phyloP scores from a whole-genome alignment of 2,113 vertebrate genomes.

The Cynoglossus semilaevis region DNA sequence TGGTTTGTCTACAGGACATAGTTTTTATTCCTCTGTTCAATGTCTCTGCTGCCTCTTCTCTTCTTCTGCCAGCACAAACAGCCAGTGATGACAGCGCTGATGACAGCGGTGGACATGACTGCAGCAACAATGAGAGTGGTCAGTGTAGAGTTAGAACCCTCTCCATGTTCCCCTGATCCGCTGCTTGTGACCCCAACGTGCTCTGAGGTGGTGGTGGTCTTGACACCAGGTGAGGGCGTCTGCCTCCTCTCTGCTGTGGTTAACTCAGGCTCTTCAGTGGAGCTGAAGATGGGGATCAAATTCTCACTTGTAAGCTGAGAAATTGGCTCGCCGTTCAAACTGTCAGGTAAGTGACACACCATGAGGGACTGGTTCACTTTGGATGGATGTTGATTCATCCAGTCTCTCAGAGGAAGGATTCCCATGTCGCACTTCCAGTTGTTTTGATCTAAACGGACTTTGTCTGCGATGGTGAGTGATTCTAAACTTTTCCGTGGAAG shows the following conservation, averaged over 20 bases:
- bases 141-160: slow-evolving; percentile 9
- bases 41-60: slow-evolving; percentile 57
- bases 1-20: slow-evolving; percentile 56
- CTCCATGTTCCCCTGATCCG: slow-evolving; percentile 24
- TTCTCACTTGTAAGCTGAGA: slow-evolving; percentile 49
- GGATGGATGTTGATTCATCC: slow-evolving; percentile 76
- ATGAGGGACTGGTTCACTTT: slow-evolving; percentile 74
- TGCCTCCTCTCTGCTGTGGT: slow-evolving; percentile 47
- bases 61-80: slow-evolving; percentile 66
- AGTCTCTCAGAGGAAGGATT: slow-evolving; percentile 81
- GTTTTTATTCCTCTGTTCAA: slow-evolving; percentile 54
- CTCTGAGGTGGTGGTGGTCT: slow-evolving; percentile 48
- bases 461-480: slow-evolving; percentile 66
- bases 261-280: slow-evolving; percentile 32
- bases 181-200: slow-evolving; percentile 23
- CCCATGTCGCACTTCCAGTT: slow-evolving; percentile 86
- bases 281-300: slow-evolving; percentile 23
- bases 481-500: slow-evolving; percentile 79
- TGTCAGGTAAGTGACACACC: slow-evolving; percentile 73
- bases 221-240: too few relatives aligned
- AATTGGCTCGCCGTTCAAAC: slow-evolving; percentile 66
- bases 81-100: slow-evolving; percentile 57
- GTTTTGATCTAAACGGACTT: slow-evolving; percentile 83
- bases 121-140: slow-evolving; percentile 55
- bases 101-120: slow-evolving; percentile 58